Percentiles rank a stretch among this genome's conserved stretches.
Conservation (phyloP, 2,888 invertebrate species). For the Drosophila emarginata region DNA sequence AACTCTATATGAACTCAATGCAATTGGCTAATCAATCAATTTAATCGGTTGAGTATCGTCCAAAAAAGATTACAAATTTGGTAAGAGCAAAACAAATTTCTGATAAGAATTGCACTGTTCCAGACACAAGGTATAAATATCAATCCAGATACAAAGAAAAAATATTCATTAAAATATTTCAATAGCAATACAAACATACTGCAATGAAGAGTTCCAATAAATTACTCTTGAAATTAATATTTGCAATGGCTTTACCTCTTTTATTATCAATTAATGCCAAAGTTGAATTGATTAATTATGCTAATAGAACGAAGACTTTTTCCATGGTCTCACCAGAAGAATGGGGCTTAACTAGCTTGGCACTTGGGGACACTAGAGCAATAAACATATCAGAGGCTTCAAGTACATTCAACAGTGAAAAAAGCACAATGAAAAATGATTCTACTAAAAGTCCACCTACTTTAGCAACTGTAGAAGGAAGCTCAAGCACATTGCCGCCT, state of each 20-base stretch:
- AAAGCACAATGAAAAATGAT: not conserved
- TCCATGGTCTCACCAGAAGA: not conserved
- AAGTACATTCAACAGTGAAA: not conserved
- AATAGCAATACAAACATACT: not conserved
- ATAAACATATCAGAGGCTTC: too few relatives aligned
- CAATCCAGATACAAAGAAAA: conserved; percentile 17
- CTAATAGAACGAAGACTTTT: too few relatives aligned
- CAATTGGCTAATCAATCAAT: too few relatives aligned
- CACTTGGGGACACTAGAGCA: too few relatives aligned
- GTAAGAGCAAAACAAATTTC: too few relatives aligned
- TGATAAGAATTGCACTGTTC: not conserved
- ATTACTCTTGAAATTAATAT: not conserved
- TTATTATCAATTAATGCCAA: not conserved
- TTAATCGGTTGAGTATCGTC: too few relatives aligned
- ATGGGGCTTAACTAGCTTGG: too few relatives aligned
- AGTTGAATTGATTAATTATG: too few relatives aligned
- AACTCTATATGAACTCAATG: too few relatives aligned
- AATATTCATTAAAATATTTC: not conserved
- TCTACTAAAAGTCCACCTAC: not conserved
- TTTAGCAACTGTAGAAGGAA: not conserved
- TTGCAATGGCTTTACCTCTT: not conserved
- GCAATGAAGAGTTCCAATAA: not conserved
- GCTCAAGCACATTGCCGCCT: not conserved
- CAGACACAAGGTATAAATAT: conserved; percentile 24
- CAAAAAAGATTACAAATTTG: too few relatives aligned